These are phyloP conservation scores for Gambusia affinis DNA, from an alignment of 2,113 vertebrate species.

Conservation along the genomic window DNA sequence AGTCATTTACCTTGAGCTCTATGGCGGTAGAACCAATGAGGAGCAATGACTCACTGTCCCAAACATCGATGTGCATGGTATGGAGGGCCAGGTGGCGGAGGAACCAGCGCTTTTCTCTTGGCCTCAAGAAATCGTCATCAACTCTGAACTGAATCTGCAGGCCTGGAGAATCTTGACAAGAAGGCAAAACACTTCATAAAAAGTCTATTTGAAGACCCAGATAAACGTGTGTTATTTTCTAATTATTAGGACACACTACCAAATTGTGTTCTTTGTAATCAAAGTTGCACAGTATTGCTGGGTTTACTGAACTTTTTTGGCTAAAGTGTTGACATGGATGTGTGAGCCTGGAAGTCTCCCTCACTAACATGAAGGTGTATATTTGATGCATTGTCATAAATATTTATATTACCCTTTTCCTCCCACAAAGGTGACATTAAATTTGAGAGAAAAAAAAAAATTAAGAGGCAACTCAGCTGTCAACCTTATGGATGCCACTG, in stretches of 20 bases:
- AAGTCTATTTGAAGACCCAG: too few species aligned
- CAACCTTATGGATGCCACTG: conserved; percentile 7
- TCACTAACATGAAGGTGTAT: background rate
- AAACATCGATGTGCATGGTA: conserved; percentile 89
- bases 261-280: too few species aligned
- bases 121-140: conserved; percentile 81
- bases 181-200: conserved; percentile 8
- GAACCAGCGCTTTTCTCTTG: conserved; percentile 87
- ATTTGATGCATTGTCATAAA: background rate
- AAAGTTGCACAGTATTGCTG: too few species aligned
- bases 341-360: background rate
- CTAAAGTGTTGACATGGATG: too few species aligned
- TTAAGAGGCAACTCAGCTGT: conserved; percentile 24
- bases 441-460: background rate
- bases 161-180: conserved; percentile 81
- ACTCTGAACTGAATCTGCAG: conserved; percentile 88
- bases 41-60: conserved; percentile 93
- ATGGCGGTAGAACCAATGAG: conserved; percentile 89
- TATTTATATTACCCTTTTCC: conserved; percentile 1
- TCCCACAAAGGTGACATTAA: conserved; percentile 10
- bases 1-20: conserved; percentile 84
- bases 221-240: too few species aligned
- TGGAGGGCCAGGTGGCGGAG: conserved; percentile 87
- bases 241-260: too few species aligned
- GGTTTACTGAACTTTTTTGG: too few species aligned